Conservation (phyloP, 2,113 vertebrate species). For the Electrona antarctica region DNA sequence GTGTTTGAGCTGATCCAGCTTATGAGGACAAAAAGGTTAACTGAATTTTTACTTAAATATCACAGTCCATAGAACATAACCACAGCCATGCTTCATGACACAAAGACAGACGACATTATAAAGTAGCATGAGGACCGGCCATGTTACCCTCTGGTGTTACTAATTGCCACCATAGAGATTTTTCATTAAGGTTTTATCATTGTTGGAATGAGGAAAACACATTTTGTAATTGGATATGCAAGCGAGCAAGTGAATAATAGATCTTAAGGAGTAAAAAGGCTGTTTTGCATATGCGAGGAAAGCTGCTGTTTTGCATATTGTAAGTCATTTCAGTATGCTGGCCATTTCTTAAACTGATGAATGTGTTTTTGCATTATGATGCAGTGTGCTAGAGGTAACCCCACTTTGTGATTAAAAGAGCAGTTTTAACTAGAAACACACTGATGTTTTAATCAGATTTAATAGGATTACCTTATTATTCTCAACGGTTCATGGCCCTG, state of each 20-base stretch:
- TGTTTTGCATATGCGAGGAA: slow-evolving; percentile 71
- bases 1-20: slow-evolving; percentile 30
- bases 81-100: slow-evolving; percentile 49
- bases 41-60: neutral
- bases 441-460: slow-evolving; percentile 41
- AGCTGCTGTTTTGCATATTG: slow-evolving; percentile 67
- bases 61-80: slow-evolving; percentile 35
- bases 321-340: slow-evolving; percentile 54
- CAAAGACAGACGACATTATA: slow-evolving; percentile 55
- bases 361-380: slow-evolving; percentile 64
- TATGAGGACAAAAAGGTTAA: slow-evolving; percentile 26
- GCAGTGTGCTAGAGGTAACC: slow-evolving; percentile 51
- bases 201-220: slow-evolving; percentile 68
- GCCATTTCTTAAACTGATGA: slow-evolving; percentile 66
- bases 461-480: slow-evolving; percentile 44
- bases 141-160: slow-evolving; percentile 69
- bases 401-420: slow-evolving; percentile 51
- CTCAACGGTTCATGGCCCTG: slow-evolving; percentile 26
- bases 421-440: slow-evolving; percentile 34
- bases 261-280: slow-evolving; percentile 65
- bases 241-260: slow-evolving; percentile 74
- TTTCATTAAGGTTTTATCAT: slow-evolving; percentile 48
- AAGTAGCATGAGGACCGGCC: slow-evolving; percentile 54
- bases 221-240: slow-evolving; percentile 76
- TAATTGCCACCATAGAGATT: slow-evolving; percentile 66